Evolutionary conservation across 2,888 invertebrate genomes (phyloP), one percentile per base, ranked within the genome.

Genomic region (Eilema depressum): DNA sequence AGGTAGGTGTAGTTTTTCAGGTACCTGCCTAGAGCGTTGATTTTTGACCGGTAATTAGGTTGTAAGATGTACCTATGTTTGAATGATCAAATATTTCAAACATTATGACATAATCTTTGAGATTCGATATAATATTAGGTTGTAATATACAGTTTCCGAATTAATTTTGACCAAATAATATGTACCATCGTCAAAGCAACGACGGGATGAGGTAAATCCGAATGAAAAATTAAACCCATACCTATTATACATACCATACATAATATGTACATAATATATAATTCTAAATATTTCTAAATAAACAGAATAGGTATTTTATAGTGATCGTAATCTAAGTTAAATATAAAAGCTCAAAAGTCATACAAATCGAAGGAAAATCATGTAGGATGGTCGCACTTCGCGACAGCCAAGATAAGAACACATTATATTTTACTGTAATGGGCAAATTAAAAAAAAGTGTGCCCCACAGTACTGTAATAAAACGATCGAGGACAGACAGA

Each of bases 401-500:
- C n/a, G 53, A 8, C 53, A 20, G 53, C 10, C 53, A 53, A 53
- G n/a, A 1, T n/a, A n/a, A n/a, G 20, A 53, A 53, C 4, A 41
- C 2, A 41, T 20, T 47, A 20, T 5, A 47, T 47, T 47, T n/a
- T 41, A 41, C 41, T 17, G 17, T 47, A 47, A 20, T 20, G 20
- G 53, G 53, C 20, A n/a, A n/a, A 53, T n/a, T 53, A n/a, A n/a
- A 84, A 86, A 83, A 86, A 86, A 86, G 83, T 81, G 80, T 81
- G 86, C 91, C 92, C 89, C 86, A 86, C 79, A 78, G 86, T 86
- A 86, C 79, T 77, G 86, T 86, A 90, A 91, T 93, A 93, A 92
- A 93, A 90, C 88, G 88, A 87, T 85, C 83, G 83, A 77, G 78
- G 73, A 78, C 73, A 73, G 73, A 78, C 73, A 73, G 75, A 80